phyloP scores from a whole-genome alignment of 2,888 invertebrate genomes.

The Glaucopsyche alexis region DNA sequence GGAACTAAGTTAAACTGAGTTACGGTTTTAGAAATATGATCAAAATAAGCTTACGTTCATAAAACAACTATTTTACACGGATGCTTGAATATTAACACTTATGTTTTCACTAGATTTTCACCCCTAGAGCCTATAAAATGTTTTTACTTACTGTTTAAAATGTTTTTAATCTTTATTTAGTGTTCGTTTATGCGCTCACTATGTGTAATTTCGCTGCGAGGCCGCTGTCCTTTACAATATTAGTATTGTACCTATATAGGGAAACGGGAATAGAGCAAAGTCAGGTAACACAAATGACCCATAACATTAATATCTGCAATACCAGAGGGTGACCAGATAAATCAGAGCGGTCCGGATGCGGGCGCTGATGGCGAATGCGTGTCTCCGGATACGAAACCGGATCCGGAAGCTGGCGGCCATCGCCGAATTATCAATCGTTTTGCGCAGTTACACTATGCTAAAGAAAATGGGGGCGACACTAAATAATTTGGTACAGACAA shows the following conservation, averaged over 20 bases:
- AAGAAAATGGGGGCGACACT: neutral
- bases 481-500: neutral
- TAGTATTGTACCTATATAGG: neutral
- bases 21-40: no score
- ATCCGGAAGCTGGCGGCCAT: conserved; percentile 68
- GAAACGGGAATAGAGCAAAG: neutral
- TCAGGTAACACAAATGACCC: conserved; percentile 4
- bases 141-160: no score
- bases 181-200: no score
- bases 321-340: conserved; percentile 10
- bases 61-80: no score
- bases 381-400: conserved; percentile 64
- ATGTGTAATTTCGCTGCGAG: no score
- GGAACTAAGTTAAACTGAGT: no score
- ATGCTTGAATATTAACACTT: no score
- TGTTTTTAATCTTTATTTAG: no score
- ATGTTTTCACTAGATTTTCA: no score
- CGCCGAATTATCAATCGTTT: conserved; percentile 73
- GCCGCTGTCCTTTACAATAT: no score
- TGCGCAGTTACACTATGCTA: conserved; percentile 48
- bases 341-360: conserved; percentile 9
- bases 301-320: neutral
- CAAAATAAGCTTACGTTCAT: no score
- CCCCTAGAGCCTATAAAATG: no score
- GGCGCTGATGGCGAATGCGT: conserved; percentile 74